Percentiles rank a stretch among this genome's conserved stretches.
Conservation (phyloP, 2,888 invertebrate genomes). For the Zootermopsis nevadensis region DNA sequence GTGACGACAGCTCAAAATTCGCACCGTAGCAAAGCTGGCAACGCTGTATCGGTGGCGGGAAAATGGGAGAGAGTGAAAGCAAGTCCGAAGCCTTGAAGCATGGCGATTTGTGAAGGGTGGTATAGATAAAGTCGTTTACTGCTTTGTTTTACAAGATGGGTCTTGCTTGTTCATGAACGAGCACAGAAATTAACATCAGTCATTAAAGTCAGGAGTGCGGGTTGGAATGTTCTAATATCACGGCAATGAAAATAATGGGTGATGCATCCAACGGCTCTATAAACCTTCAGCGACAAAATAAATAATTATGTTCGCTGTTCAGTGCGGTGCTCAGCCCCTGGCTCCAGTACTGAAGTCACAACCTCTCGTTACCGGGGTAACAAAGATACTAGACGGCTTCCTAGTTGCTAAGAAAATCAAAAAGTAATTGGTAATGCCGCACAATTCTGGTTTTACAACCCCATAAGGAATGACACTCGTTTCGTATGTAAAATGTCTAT, state of each 20-base stretch:
- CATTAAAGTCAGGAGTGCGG: too few relatives aligned
- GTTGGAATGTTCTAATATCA: not conserved
- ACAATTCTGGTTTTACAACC: not conserved
- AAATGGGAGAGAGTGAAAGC: too few relatives aligned
- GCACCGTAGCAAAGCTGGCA: too few relatives aligned
- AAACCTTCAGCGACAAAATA: conserved; percentile 2
- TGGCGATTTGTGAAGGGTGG: too few relatives aligned
- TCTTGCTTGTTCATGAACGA: too few relatives aligned
- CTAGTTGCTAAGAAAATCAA: not conserved
- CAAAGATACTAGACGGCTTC: not conserved
- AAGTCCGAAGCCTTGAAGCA: too few relatives aligned
- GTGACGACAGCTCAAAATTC: too few relatives aligned
- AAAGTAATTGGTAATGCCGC: not conserved
- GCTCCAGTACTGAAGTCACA: not conserved
- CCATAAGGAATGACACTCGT: conserved; percentile 5
- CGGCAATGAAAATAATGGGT: not conserved
- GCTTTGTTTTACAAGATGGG: too few relatives aligned
- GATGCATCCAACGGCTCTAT: not conserved
- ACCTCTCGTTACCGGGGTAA: not conserved
- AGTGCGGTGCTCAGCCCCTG: not conserved
- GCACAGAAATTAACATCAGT: too few relatives aligned
- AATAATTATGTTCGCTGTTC: not conserved
- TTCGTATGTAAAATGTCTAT: not conserved
- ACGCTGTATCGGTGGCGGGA: too few relatives aligned
- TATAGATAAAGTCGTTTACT: too few relatives aligned